These are phyloP conservation scores for Peromyscus eremicus DNA, from an alignment of 2,797 vertebrate genomes.

Conservation along the genomic window DNA sequence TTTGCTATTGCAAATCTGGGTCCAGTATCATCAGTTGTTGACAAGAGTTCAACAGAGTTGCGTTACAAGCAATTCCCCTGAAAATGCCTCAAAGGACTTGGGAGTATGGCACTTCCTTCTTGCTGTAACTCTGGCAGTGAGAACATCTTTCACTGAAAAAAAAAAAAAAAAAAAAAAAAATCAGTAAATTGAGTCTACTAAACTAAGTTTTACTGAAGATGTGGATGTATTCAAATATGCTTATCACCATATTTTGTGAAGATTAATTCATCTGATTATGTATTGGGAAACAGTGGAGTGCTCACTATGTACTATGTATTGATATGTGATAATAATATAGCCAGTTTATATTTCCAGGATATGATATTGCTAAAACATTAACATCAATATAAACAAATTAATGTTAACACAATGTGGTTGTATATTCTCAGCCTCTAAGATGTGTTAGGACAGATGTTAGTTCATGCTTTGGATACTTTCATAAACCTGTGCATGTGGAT, in stretches of 20 bases:
- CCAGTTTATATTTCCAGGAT: not conserved
- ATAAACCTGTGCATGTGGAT: not conserved
- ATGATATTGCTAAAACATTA: conserved; percentile 5
- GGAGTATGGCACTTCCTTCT: not conserved
- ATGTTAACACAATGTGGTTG: not conserved
- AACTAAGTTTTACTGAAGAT: not conserved
- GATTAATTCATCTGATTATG: not conserved
- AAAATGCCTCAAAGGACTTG: not conserved
- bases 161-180: too few species aligned
- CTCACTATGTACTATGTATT: not conserved
- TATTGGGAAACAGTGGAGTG: not conserved
- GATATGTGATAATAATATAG: not conserved
- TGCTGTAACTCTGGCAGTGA: not conserved
- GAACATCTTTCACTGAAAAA: too few species aligned
- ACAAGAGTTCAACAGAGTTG: not conserved
- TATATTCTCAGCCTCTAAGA: not conserved
- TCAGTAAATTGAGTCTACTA: not conserved
- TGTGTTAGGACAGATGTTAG: not conserved
- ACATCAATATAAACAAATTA: not conserved
- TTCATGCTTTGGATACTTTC: not conserved
- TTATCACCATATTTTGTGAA: not conserved
- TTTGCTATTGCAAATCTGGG: not conserved
- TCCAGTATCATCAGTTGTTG: not conserved
- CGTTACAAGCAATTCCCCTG: not conserved
- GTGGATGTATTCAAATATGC: not conserved